These are phyloP conservation scores for Bubo bubo DNA, from an alignment of 2,113 vertebrate genomes.

Conservation along the genomic window DNA sequence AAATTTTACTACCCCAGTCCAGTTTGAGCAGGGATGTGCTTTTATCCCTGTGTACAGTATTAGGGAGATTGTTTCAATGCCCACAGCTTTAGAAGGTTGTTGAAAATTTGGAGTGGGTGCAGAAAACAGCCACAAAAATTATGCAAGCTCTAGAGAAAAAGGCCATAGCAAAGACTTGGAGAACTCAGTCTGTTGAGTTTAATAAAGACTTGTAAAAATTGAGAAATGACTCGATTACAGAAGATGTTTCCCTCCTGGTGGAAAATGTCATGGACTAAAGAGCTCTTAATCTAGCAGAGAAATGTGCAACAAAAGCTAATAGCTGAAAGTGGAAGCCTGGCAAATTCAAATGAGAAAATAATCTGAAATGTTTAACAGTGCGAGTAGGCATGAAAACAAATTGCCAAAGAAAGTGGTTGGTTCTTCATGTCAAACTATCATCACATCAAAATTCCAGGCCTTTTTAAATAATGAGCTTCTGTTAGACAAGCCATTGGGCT, in stretches of 20 bases:
- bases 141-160: background rate
- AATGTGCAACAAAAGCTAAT: background rate
- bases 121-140: background rate
- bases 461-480: background rate
- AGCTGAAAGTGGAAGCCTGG: background rate
- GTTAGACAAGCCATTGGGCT: background rate
- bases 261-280: background rate
- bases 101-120: background rate
- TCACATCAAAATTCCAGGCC: background rate
- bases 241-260: background rate
- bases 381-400: background rate
- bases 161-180: background rate
- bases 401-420: background rate
- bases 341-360: slow-evolving; percentile 11
- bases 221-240: background rate
- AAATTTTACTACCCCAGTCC: background rate
- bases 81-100: background rate
- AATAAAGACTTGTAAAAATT: background rate
- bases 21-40: background rate
- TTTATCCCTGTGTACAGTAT: background rate
- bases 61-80: background rate
- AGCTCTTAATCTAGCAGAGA: slow-evolving; percentile 10
- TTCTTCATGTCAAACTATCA: background rate
- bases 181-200: background rate
- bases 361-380: background rate